Base-by-base conservation (phyloP, 2,888 invertebrate genomes). In the Sclerodermus sp. region DNA sequence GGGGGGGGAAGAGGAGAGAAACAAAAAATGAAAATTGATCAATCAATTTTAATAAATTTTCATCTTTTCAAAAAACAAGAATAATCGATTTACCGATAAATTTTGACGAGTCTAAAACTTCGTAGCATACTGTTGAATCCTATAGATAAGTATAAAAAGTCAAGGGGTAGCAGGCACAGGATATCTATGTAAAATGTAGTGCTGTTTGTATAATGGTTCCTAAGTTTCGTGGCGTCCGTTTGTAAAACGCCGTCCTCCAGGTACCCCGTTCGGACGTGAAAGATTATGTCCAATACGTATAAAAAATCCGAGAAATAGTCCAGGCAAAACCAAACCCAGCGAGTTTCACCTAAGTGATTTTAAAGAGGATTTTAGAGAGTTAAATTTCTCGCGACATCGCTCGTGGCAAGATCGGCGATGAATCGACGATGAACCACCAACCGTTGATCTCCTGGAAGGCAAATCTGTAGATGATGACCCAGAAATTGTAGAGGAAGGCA, bases 131-230 rank as follows among this genome's bases (percentile, higher is more conserved):
- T 97, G 82, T 96, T 96, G 84, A 91, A 92, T 66, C 94, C 96
- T 80, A 98, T 93, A 80, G 96, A 96, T 75, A 98, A 85, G 82
- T 98, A 98, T 72, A 98, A 88, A 83, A 96, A 95, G 84, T 98
- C 98, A 79, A 98, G 84, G 65, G 98, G 98, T 77, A 98, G 84
- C 77, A 98, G 87, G 83, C 96, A 97, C 80, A 98, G 85, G 83
- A 96, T 96, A 86, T 98, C 97, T 79, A 97, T 93, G 86, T 98
- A 98, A 84, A 98, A 98, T 64, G 90, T 92, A 57, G 94, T 94
- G 68, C 89, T 95, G 84, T 97, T 97, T 92, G 96, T 95, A 82
- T 98, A 98, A 80, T 98, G 96, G 67, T 93, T 89, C 47, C 97
- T 87, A 64, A 98, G 84, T 80, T 96, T 96, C 13, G 87, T 87